A percentile compares a stretch with the other conserved stretches of the same genome.
These are phyloP conservation scores for Apostichopus leukothele DNA, from an alignment of 53 echinoderm and acorn worm genomes.

Conservation along the genomic window DNA sequence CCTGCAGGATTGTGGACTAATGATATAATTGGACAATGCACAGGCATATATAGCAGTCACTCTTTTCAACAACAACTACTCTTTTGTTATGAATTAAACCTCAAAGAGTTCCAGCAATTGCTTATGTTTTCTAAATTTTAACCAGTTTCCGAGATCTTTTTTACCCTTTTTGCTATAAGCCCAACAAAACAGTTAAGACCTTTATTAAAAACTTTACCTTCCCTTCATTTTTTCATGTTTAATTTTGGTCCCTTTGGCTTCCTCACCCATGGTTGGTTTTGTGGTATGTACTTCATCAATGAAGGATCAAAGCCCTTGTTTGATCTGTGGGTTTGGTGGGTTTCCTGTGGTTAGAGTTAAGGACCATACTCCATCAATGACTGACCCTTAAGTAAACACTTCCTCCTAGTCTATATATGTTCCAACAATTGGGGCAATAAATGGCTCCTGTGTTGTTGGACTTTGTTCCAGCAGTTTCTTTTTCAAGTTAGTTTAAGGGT, in stretches of 20 bases:
- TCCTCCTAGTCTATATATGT: background rate
- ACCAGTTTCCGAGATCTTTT: too few species aligned
- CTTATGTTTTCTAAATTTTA: too few species aligned
- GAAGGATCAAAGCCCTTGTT: background rate
- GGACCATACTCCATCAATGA: constrained; percentile 4
- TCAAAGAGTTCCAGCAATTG: too few species aligned
- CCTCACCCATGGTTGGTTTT: background rate
- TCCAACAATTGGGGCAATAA: background rate
- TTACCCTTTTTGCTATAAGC: too few species aligned
- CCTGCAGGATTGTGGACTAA: too few species aligned
- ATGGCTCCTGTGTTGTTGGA: background rate
- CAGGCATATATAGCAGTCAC: too few species aligned
- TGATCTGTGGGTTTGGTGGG: constrained; percentile 24
- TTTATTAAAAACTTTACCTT: background rate
- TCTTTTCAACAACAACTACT: too few species aligned
- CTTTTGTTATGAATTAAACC: too few species aligned
- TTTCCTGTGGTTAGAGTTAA: constrained; percentile 29
- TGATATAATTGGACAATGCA: too few species aligned
- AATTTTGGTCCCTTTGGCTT: background rate
- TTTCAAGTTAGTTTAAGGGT: background rate
- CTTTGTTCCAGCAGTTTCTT: background rate
- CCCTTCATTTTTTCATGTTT: background rate
- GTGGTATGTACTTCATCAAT: background rate
- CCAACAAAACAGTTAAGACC: too few species aligned
- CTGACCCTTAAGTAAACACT: background rate